Evolutionary conservation across 2,113 vertebrate species (phyloP).

Genomic region (Nettapus auritus): DNA sequence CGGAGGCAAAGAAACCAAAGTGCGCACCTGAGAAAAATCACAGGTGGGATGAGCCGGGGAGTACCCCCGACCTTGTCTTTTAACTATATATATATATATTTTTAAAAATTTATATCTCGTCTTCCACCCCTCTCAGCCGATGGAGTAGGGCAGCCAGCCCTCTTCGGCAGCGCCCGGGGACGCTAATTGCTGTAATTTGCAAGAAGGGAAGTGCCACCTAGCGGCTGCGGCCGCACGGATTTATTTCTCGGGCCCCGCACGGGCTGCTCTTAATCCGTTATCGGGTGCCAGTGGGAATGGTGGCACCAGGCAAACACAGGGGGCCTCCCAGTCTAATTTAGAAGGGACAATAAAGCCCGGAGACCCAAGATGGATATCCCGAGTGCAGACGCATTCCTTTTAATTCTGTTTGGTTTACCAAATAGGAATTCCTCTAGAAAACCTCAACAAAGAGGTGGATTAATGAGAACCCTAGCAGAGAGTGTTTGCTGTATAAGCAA

Average conservation of each 20-base stretch:
- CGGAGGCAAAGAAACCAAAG: not conserved
- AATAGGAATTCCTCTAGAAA: conserved; percentile 63
- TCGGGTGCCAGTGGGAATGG: not conserved
- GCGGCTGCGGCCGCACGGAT: not conserved
- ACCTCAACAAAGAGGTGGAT: conserved; percentile 63
- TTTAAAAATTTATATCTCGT: not conserved
- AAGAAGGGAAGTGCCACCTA: conserved; percentile 68
- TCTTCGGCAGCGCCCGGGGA: not conserved
- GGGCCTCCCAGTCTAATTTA: conserved; percentile 26
- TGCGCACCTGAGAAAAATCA: not conserved
- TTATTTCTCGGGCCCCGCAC: too few species aligned
- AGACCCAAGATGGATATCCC: conserved; percentile 43
- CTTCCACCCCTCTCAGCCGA: not conserved
- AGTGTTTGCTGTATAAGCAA: conserved; percentile 64
- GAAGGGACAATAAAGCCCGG: not conserved
- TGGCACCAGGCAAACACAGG: not conserved
- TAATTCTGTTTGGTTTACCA: conserved; percentile 67
- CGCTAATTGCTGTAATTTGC: conserved; percentile 34
- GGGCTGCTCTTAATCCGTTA: not conserved
- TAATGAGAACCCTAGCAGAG: conserved; percentile 64
- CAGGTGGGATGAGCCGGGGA: not conserved
- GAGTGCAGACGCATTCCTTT: conserved; percentile 42
- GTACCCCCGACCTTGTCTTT: not conserved
- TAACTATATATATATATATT: not conserved
- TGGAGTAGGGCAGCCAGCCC: not conserved